Percentiles rank a stretch among this genome's conserved stretches.
Evolutionary conservation across 2,797 vertebrate species (phyloP).

Genomic region (Crenuchus spilurus): DNA sequence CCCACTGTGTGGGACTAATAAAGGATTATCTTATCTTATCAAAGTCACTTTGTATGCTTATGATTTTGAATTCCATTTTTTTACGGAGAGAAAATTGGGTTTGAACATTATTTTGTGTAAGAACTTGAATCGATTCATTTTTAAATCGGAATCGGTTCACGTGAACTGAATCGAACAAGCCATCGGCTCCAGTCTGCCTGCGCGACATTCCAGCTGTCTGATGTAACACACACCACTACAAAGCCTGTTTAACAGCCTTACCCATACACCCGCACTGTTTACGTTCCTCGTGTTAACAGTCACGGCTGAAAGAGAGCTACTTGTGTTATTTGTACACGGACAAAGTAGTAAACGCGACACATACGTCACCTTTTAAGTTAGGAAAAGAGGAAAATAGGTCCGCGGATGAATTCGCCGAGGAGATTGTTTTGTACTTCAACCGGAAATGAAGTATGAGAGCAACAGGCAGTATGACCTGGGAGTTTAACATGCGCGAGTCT

Average conservation of each 20-base stretch:
- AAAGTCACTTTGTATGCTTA: too few relatives aligned
- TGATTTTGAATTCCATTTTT: too few relatives aligned
- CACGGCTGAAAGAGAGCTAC: not conserved
- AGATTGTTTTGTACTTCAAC: slow-evolving; percentile 63
- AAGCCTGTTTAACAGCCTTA: slow-evolving; percentile 56
- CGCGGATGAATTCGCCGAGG: slow-evolving; percentile 71
- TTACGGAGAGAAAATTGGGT: too few relatives aligned
- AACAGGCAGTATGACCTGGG: slow-evolving; percentile 64
- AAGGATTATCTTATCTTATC: too few relatives aligned
- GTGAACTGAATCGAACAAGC: slow-evolving; percentile 64
- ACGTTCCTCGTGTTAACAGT: not conserved
- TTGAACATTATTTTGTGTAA: too few relatives aligned
- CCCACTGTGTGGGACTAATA: too few relatives aligned
- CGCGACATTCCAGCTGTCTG: slow-evolving; percentile 91
- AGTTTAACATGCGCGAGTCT: slow-evolving; percentile 48
- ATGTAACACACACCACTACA: slow-evolving; percentile 83
- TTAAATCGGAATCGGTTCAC: not conserved
- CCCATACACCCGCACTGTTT: too few relatives aligned
- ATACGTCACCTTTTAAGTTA: not conserved
- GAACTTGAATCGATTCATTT: too few relatives aligned
- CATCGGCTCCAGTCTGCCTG: slow-evolving; percentile 81
- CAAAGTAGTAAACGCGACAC: not conserved
- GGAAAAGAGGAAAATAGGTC: slow-evolving; percentile 56
- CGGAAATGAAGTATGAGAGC: slow-evolving; percentile 82
- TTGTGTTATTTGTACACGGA: not conserved